Base-by-base conservation (phyloP, 2,113 vertebrate species). In the Nothocercus julius region DNA sequence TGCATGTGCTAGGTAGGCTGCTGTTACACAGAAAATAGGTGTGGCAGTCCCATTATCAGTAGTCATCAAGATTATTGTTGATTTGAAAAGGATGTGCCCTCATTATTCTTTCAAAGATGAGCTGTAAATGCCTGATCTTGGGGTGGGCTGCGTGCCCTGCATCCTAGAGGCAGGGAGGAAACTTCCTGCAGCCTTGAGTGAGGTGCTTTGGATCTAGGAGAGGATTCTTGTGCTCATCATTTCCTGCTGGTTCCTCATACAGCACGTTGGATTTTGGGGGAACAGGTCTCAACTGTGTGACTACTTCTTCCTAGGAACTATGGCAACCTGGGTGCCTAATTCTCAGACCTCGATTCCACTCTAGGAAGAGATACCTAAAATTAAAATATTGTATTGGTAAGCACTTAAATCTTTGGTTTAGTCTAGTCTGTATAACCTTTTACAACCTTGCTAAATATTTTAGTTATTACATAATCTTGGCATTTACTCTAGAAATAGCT, bases 371-470 rank as follows among this genome's bases (percentile, higher is more conserved):
- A 90, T 7, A 3, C 13, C 27, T 40, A 62, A 63, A 70, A 74
- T n/a, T 36, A 63, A 42, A 30, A 70, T 17, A 30, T 40, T 63
- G 13, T 2, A 1, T 53, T 44, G 0, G 0, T n/a, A 54, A 4
- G 5, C 13, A 56, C 20, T 81, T 66, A 69, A 47, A 62, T 49
- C 4, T 63, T 64, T 56, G 61, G 3, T 58, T 74, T 74, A 72
- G 30, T 70, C 18, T 17, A 47, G 7, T 42, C 18, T 24, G 5
- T 32, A 56, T 34, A 82, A 51, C 13, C 66, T 80, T 62, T 67
- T 11, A 0, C 40, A 86, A 67, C 3, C 8, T 77, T 78, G 1
- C 12, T 78, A 24, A 17, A 12, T 22, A 9, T 86, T 94, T 84
- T 27, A 86, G 24, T 62, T 1, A 0, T 67, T 81, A 12, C 13